Percentiles rank a stretch among this genome's conserved stretches.
Evolutionary conservation across 2,888 invertebrate genomes (phyloP).

Genomic region (Papilio gigon): DNA sequence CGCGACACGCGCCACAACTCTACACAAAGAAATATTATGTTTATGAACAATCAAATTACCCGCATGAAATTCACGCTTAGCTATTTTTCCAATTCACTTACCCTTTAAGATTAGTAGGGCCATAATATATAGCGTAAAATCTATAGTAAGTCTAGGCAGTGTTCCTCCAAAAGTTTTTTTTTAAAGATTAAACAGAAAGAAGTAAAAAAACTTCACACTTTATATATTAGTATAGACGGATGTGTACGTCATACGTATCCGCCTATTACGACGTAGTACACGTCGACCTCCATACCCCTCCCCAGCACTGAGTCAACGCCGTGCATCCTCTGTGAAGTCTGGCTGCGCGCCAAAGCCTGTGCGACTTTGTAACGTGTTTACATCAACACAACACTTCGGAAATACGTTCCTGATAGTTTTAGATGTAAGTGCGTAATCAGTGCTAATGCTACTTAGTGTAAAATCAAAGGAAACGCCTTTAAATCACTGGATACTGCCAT

Average conservation of each 20-base stretch:
- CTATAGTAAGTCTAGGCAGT: too few relatives aligned
- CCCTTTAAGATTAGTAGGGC: too few relatives aligned
- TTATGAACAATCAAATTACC: too few relatives aligned
- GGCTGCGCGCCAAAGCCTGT: background rate
- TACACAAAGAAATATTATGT: conserved; percentile 8
- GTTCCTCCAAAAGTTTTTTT: too few relatives aligned
- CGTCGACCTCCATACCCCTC: background rate
- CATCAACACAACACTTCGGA: background rate
- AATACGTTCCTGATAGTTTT: background rate
- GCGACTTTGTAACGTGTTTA: conserved; percentile 9
- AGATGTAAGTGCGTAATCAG: background rate
- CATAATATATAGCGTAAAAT: too few relatives aligned
- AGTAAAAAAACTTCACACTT: too few relatives aligned
- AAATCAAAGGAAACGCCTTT: background rate
- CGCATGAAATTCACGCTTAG: too few relatives aligned
- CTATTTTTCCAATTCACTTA: too few relatives aligned
- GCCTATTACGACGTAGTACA: conserved; percentile 11
- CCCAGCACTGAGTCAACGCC: conserved; percentile 7
- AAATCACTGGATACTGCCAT: background rate
- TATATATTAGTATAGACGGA: too few relatives aligned
- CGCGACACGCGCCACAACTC: background rate
- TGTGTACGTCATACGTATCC: background rate
- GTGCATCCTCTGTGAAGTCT: background rate
- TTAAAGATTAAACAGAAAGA: too few relatives aligned
- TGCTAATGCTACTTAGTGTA: background rate